A percentile compares a stretch with the other conserved stretches of the same genome.
Evolutionary conservation across 1,140 invertebrate genomes (phyloP).

Genomic region (Tetramorium alpestre): DNA sequence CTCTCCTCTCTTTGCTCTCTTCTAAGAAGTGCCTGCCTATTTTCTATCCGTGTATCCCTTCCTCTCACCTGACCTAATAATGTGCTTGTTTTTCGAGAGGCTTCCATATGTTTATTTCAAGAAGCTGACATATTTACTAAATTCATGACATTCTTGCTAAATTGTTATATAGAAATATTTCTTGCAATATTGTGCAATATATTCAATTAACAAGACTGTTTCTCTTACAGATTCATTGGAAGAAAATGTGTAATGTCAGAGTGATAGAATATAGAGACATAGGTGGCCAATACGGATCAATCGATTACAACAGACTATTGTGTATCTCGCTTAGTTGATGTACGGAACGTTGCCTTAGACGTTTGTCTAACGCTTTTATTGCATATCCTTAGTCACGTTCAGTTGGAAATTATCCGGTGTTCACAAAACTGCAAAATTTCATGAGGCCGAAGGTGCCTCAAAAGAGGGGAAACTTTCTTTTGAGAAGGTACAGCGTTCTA

Average conservation of each 20-base stretch:
- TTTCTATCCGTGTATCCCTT: no score
- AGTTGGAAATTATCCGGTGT: conserved; percentile 66
- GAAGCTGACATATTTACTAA: no score
- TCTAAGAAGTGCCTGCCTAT: no score
- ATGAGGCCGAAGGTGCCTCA: conserved; percentile 81
- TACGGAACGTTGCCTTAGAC: conserved; percentile 70
- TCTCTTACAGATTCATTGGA: conserved; percentile 60
- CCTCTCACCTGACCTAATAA: no score
- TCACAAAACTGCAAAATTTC: conserved; percentile 77
- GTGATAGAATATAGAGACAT: conserved; percentile 67
- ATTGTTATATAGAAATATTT: background rate
- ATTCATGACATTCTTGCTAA: no score
- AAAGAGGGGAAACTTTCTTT: conserved; percentile 81
- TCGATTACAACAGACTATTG: conserved; percentile 65
- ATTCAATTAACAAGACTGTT: background rate
- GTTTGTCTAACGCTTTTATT: conserved; percentile 71
- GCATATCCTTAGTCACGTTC: conserved; percentile 72
- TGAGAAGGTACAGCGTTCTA: conserved; percentile 83
- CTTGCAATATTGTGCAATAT: background rate
- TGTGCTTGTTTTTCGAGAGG: no score
- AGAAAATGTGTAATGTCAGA: conserved; percentile 70
- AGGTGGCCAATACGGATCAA: conserved; percentile 55
- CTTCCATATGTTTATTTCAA: no score
- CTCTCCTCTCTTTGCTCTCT: no score
- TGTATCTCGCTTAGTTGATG: conserved; percentile 80